Base-by-base conservation (phyloP, 1,140 invertebrate species). In the Anastrepha ludens region DNA sequence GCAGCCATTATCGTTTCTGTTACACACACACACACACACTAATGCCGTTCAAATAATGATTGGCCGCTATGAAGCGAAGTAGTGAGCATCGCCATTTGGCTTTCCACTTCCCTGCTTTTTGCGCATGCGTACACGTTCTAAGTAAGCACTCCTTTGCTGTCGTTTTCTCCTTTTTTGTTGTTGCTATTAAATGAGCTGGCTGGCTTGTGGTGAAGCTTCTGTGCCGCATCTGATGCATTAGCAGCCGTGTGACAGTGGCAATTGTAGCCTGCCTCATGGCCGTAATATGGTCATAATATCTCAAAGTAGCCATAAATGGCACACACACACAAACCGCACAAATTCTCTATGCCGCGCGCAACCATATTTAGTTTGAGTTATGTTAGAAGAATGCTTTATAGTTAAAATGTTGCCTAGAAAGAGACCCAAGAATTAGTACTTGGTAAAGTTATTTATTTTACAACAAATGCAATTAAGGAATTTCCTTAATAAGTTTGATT, bases 221-320 rank as follows among this genome's bases (percentile, higher is more conserved):
- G 39, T 4, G 67, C 67, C 17, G 74, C 44, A 29, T 20, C 15
- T 81, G 74, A 74, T 47, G 74, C 74, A 81, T 55, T 55, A 50
- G 74, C 47, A 20, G 74, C 74, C 74, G 74, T 81, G 74, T 81
- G 74, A 81, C 74, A 81, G 74, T 81, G 50, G 74, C 74, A 81
- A 81, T 81, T 81, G 74, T 50, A 47, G 9, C 50, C 47, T 81
- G 44, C 74, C 74, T 50, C 74, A 81, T 81, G 74, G 74, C 47
- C 74, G 74, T 81, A 81, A 81, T 81, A 81, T 81, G 74, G 74
- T 81, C 74, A 81, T 81, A 81, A 81, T 81, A 81, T 55, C 74
- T 50, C 74, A 81, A 81, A 81, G 74, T 81, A 55, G 47, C 74
- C 74, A 81, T 81, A 81, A 81, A 81, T 81, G 74, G 74, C 74